These are phyloP conservation scores for Plutella xylostella DNA, from an alignment of 2,888 invertebrate genomes.

Conservation along the genomic window DNA sequence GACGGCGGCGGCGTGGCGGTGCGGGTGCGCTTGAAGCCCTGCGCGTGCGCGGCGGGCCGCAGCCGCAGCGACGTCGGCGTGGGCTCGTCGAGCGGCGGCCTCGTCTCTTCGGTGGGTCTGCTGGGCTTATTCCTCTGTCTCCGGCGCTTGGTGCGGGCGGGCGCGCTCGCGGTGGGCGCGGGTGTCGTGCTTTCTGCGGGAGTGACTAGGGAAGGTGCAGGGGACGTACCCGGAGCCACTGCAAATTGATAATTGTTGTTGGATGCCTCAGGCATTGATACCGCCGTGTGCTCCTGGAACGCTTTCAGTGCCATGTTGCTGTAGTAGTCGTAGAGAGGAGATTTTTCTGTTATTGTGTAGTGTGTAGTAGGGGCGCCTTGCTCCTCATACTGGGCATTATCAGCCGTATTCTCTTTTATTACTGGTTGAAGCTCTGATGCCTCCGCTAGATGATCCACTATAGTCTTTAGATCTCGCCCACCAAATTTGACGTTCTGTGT, in stretches of 20 bases:
- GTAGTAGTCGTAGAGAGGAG: conserved; percentile 48
- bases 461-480: conserved; percentile 44
- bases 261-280: conserved; percentile 43
- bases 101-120: neutral
- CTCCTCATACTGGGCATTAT: conserved; percentile 27
- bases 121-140: neutral
- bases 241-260: conserved; percentile 50
- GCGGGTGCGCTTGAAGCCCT: neutral
- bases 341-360: conserved; percentile 42
- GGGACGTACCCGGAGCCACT: conserved; percentile 32
- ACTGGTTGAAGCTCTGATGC: conserved; percentile 18
- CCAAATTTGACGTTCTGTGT: conserved; percentile 58
- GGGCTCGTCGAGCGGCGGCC: neutral
- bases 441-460: conserved; percentile 45
- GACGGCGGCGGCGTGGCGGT: too few relatives aligned
- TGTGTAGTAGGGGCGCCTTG: conserved; percentile 30
- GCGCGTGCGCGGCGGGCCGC: too few relatives aligned
- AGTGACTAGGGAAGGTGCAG: too few relatives aligned
- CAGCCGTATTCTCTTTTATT: neutral
- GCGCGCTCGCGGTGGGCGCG: conserved; percentile 27
- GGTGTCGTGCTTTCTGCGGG: too few relatives aligned
- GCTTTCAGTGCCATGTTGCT: conserved; percentile 47
- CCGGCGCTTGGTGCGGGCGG: conserved; percentile 8
- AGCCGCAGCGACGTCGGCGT: too few relatives aligned
- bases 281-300: conserved; percentile 35